A percentile compares a stretch with the other conserved stretches of the same genome.
These are phyloP conservation scores for Zaprionus kolodkinae DNA, from an alignment of 1,140 invertebrate species.

Conservation along the genomic window DNA sequence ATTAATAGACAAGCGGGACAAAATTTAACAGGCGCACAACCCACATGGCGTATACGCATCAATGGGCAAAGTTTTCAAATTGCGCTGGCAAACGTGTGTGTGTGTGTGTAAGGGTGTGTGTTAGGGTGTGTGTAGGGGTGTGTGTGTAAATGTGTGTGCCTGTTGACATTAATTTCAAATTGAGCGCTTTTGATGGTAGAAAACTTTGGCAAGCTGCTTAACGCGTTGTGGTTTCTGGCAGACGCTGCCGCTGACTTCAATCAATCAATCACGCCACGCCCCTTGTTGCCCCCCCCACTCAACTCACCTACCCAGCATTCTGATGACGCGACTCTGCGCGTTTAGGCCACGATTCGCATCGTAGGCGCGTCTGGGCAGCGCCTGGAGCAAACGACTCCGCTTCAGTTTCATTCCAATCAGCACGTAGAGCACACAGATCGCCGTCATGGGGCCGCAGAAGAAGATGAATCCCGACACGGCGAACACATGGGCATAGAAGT, in stretches of 20 bases:
- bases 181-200: slow-evolving; percentile 48
- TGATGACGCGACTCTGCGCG: slow-evolving; percentile 87
- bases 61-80: slow-evolving; percentile 39
- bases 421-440: slow-evolving; percentile 93
- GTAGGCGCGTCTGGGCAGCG: slow-evolving; percentile 56
- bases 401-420: slow-evolving; percentile 91
- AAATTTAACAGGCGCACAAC: slow-evolving; percentile 13
- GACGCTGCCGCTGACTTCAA: slow-evolving; percentile 47
- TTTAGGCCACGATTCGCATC: slow-evolving; percentile 73
- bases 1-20: slow-evolving; percentile 5
- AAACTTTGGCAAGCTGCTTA: slow-evolving; percentile 41
- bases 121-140: slow-evolving; percentile 7
- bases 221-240: slow-evolving; percentile 9
- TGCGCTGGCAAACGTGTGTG: slow-evolving; percentile 4
- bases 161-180: slow-evolving; percentile 70
- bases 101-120: slow-evolving; percentile 12
- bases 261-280: slow-evolving; percentile 57
- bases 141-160: not conserved
- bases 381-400: slow-evolving; percentile 80
- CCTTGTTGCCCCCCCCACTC: slow-evolving; percentile 24
- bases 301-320: slow-evolving; percentile 88
- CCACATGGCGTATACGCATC: slow-evolving; percentile 49
- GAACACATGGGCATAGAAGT: slow-evolving; percentile 89
- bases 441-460: slow-evolving; percentile 93
- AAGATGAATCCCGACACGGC: slow-evolving; percentile 93